Percentiles rank a stretch among this genome's conserved stretches.
phyloP scores from a whole-genome alignment of 2,888 invertebrate genomes.

The Fragum sueziense region DNA sequence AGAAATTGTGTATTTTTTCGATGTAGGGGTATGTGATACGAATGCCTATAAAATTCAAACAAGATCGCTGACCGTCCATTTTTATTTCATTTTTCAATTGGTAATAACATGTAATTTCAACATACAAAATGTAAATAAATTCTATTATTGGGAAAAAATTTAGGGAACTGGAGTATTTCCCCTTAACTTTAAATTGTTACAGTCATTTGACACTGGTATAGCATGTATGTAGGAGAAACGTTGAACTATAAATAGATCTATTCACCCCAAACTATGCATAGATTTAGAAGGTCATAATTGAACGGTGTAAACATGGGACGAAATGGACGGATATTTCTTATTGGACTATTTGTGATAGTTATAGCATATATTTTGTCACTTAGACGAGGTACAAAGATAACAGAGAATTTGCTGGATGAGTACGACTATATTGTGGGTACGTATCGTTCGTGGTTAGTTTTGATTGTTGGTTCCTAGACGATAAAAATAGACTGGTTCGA shows the following conservation, averaged over 20 bases:
- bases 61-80: no score
- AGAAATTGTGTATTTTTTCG: no score
- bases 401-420: background rate
- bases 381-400: background rate
- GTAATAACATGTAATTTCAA: no score
- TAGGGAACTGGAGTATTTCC: background rate
- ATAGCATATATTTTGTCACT: background rate
- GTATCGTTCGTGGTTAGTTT: no score
- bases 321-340: background rate
- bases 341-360: background rate
- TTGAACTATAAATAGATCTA: background rate
- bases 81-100: no score
- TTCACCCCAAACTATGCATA: background rate
- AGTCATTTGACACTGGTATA: background rate
- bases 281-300: background rate
- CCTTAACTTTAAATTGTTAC: no score
- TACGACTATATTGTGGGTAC: slow-evolving; percentile 14
- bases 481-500: background rate
- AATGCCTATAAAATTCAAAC: no score
- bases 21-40: no score
- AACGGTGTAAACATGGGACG: background rate
- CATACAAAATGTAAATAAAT: no score
- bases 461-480: background rate
- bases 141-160: no score
- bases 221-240: background rate